These are phyloP conservation scores for Arge pagana DNA, from an alignment of 2,888 invertebrate genomes.

Conservation along the genomic window DNA sequence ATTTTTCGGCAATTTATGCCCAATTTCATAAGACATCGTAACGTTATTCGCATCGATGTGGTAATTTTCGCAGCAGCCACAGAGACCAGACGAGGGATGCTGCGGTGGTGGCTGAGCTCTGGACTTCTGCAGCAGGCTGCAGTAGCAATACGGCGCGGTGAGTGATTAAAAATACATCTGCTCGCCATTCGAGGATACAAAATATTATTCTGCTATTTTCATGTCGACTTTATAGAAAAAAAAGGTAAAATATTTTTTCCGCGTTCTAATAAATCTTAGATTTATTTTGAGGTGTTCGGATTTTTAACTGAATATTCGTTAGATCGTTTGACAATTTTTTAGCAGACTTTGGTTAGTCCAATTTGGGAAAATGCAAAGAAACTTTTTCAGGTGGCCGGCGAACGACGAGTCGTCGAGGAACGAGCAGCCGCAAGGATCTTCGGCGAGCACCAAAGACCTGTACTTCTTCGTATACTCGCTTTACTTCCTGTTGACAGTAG, in stretches of 20 bases:
- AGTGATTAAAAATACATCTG: not conserved
- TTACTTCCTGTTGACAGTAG: conserved; percentile 35
- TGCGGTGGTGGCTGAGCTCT: conserved; percentile 28
- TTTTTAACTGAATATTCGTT: not conserved
- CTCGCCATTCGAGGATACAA: no score
- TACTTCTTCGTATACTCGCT: conserved; percentile 35
- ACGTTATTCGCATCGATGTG: not conserved
- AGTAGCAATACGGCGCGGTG: no score
- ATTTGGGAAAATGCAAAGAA: not conserved
- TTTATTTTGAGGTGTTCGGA: not conserved
- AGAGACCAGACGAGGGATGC: conserved; percentile 26
- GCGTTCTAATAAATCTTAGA: not conserved
- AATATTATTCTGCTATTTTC: no score
- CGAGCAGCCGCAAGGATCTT: conserved; percentile 23
- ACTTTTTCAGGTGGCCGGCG: not conserved
- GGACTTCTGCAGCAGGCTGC: conserved; percentile 30
- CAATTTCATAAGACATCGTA: not conserved
- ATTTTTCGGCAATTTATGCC: not conserved
- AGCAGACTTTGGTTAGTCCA: not conserved
- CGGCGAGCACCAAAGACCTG: conserved; percentile 30
- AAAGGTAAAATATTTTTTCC: not conserved
- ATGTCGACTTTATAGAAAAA: not conserved
- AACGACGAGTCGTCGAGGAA: conserved; percentile 1
- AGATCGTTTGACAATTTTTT: no score
- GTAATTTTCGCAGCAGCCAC: conserved; percentile 16